Base-by-base conservation (phyloP, 2,797 vertebrate species). In the Phrynocephalus guinanensis region DNA sequence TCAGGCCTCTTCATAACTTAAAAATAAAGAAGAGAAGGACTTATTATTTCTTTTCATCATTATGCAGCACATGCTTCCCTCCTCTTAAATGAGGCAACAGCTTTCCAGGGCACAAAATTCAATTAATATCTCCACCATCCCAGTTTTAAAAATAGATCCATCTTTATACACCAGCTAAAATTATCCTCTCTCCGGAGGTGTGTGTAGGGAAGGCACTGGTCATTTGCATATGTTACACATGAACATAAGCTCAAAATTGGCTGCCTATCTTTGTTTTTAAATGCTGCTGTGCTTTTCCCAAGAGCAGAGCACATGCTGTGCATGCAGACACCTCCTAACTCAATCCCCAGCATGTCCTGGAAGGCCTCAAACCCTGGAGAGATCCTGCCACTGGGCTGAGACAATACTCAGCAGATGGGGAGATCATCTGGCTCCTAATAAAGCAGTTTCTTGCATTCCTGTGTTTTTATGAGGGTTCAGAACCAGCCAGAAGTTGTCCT, bases 81-180 rank as follows among this genome's bases (percentile, higher is more conserved):
- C 30, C 20, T 79, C 60, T 81, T 80, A 22, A 20, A 6, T 68
- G 77, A 56, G 85, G 30, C 38, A 85, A 68, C 63, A 76, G 44
- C 71, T 68, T 75, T 88, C 3, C 60, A 84, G 79, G 68, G 68
- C 68, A 84, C n/a, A 67, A 88, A 67, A 52, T 50, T 78, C 81
- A 87, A 60, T 63, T 75, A 56, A 60, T 71, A 70, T 71, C 75
- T 78, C 60, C 66, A 83, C 63, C 33, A 83, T 83, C 11, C 30
- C 60, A 73, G 30, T 78, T 87, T 56, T 67, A 56, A 85, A 85
- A 84, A 85, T 85, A 76, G 63, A 88, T 76, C n/a, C 63, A 76
- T 81, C 30, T 70, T 81, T 76, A 38, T 73, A n/a, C 44, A 76
- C 15, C 38, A 60, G 48, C 26, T 71, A 79, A 33, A 60, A 83